Evolutionary conservation across 2,888 invertebrate genomes (phyloP).

Genomic region (Xylota segnis): DNA sequence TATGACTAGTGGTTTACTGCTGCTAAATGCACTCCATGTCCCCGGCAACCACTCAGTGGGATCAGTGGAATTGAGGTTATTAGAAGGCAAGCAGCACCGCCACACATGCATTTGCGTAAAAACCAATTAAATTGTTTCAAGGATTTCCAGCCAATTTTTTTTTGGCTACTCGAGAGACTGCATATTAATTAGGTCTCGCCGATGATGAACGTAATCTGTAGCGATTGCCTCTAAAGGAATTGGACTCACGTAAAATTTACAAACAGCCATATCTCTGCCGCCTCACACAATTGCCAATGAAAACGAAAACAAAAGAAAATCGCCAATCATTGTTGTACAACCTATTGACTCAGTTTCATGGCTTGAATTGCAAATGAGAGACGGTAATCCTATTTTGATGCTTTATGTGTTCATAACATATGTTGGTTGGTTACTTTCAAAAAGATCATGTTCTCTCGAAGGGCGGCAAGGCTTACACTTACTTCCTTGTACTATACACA

Average conservation of each 20-base stretch:
- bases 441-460: neutral
- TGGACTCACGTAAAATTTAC: slow-evolving; percentile 51
- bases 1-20: slow-evolving; percentile 52
- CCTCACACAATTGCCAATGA: slow-evolving; percentile 25
- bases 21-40: slow-evolving; percentile 54
- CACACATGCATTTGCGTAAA: slow-evolving; percentile 7
- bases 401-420: neutral
- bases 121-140: slow-evolving; percentile 29
- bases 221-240: slow-evolving; percentile 13
- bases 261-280: neutral
- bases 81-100: slow-evolving; percentile 21
- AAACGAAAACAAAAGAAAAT: slow-evolving; percentile 55
- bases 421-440: neutral
- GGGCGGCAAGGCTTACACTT: no score
- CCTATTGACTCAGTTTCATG: slow-evolving; percentile 59
- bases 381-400: slow-evolving; percentile 27
- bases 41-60: slow-evolving; percentile 30
- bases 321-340: slow-evolving; percentile 41
- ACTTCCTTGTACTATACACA: no score
- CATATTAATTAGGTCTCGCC: slow-evolving; percentile 22
- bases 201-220: neutral
- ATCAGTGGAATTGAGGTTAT: slow-evolving; percentile 46
- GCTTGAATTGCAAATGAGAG: slow-evolving; percentile 63
- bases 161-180: slow-evolving; percentile 6
- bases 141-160: slow-evolving; percentile 36